Conservation (phyloP, 2,113 vertebrate genomes). For the Rattus rattus region DNA sequence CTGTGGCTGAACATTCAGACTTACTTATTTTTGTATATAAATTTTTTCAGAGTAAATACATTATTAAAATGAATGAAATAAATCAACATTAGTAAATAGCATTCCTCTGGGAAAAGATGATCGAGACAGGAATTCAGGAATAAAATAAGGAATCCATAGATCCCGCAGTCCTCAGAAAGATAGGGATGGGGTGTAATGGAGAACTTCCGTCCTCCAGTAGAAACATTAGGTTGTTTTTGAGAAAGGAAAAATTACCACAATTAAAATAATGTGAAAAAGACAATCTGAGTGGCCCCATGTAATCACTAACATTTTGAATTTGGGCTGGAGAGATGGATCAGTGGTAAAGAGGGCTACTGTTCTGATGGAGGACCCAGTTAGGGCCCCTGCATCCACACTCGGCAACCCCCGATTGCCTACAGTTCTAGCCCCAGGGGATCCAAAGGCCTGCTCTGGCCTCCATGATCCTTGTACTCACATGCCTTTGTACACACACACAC, state of each 20-base stretch:
- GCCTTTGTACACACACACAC: too few species aligned
- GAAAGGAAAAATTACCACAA: not conserved
- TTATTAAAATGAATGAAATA: not conserved
- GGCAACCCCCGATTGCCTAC: not conserved
- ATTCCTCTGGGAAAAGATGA: not conserved
- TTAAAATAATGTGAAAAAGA: not conserved
- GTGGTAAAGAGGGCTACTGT: not conserved
- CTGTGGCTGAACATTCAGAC: not conserved
- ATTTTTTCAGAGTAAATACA: not conserved
- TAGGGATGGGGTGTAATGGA: not conserved
- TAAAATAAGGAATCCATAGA: not conserved
- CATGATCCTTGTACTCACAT: too few species aligned
- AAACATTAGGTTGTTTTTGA: not conserved
- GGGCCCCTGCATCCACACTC: too few species aligned
- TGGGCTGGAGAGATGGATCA: not conserved
- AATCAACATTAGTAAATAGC: not conserved
- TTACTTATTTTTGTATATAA: not conserved
- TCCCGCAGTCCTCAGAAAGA: not conserved
- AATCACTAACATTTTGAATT: not conserved
- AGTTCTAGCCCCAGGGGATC: too few species aligned
- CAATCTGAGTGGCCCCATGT: not conserved
- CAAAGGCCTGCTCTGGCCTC: not conserved
- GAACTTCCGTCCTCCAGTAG: not conserved
- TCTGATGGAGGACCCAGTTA: not conserved
- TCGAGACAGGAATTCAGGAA: not conserved